These are phyloP conservation scores for Entosphenus tridentatus DNA, from an alignment of 2,113 vertebrate species.

Conservation along the genomic window DNA sequence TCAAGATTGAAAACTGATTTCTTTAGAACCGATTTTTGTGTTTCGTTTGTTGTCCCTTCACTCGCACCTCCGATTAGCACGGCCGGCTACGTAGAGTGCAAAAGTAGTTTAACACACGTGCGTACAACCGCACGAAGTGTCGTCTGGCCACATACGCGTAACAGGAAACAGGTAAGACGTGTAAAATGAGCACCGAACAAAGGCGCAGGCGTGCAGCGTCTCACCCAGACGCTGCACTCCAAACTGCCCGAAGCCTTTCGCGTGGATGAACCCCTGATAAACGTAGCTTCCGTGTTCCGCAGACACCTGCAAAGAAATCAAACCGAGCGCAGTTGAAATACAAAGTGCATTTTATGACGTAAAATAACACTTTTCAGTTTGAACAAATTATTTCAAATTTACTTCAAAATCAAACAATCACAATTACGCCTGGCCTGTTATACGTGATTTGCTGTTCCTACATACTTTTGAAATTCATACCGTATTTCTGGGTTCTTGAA, in stretches of 20 bases:
- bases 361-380: no score
- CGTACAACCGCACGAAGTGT: background rate
- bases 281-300: slow-evolving; percentile 70
- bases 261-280: slow-evolving; percentile 85
- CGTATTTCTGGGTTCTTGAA: no score
- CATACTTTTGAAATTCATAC: no score
- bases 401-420: no score
- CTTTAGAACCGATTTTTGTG: background rate
- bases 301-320: slow-evolving; percentile 37
- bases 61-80: background rate
- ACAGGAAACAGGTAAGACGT: background rate
- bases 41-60: background rate
- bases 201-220: background rate
- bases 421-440: no score
- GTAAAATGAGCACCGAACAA: background rate
- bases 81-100: background rate
- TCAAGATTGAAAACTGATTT: no score
- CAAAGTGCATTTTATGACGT: no score
- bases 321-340: no score
- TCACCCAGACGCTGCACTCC: slow-evolving; percentile 88
- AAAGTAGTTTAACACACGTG: slow-evolving; percentile 1
- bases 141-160: background rate
- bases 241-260: slow-evolving; percentile 90
- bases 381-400: no score
- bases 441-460: no score